These are phyloP conservation scores for Xestia rhomboidea DNA, from an alignment of 2,888 invertebrate genomes.

Conservation along the genomic window DNA sequence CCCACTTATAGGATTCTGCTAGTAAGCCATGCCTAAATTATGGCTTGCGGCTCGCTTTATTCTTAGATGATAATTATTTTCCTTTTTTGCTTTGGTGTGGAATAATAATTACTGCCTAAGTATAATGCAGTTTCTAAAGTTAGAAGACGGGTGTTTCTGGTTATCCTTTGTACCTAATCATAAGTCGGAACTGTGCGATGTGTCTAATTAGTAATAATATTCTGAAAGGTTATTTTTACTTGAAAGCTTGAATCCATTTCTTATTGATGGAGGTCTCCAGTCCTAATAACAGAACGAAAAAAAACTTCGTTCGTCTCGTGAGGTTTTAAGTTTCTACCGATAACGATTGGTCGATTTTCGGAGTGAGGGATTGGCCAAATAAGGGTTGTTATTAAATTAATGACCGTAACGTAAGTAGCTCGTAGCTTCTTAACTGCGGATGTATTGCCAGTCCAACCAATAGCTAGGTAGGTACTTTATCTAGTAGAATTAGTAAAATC, in stretches of 20 bases:
- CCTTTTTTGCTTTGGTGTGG: constrained; percentile 5
- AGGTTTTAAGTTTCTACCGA: not conserved
- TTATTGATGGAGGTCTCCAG: not conserved
- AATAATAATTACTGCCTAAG: not conserved
- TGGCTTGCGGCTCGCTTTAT: constrained; percentile 25
- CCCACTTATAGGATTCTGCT: constrained; percentile 50
- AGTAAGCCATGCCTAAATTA: constrained; percentile 43
- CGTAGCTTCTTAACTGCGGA: not conserved
- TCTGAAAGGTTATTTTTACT: not conserved
- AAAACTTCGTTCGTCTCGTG: not conserved
- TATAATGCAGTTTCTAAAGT: not conserved
- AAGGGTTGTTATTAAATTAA: constrained; percentile 1
- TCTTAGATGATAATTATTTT: constrained; percentile 24
- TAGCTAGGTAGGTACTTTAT: not conserved
- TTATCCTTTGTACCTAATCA: not conserved
- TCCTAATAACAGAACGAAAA: not conserved
- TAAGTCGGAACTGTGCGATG: not conserved
- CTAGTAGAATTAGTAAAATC: not conserved
- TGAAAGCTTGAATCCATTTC: not conserved
- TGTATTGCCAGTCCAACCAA: not conserved
- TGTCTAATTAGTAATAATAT: not conserved
- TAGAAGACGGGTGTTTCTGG: not conserved
- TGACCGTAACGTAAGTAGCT: not conserved
- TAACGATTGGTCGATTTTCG: not conserved
- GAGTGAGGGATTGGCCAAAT: not conserved